These are phyloP conservation scores for Indri indri DNA, from an alignment of 2,113 vertebrate species.

Conservation along the genomic window DNA sequence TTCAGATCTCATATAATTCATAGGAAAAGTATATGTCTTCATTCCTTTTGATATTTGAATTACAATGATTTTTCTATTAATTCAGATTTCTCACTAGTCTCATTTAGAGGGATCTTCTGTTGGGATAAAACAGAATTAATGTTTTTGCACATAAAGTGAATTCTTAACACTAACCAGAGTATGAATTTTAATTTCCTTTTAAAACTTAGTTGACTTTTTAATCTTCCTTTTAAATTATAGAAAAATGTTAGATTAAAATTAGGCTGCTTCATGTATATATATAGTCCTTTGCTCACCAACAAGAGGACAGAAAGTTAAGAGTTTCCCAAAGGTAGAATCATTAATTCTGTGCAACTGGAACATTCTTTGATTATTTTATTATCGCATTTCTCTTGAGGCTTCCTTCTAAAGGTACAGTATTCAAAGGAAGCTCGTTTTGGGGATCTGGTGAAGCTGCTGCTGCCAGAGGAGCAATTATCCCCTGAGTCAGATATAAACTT, in stretches of 20 bases:
- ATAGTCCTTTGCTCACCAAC: not conserved
- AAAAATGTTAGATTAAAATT: not conserved
- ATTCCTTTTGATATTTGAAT: not conserved
- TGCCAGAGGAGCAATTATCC: not conserved
- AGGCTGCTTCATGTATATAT: not conserved
- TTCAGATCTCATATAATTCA: not conserved
- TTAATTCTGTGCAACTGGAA: not conserved
- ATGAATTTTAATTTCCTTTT: not conserved
- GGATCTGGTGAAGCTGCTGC: not conserved
- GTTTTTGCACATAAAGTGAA: not conserved
- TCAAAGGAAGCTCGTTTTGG: not conserved
- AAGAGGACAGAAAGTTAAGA: not conserved
- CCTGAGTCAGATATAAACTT: not conserved
- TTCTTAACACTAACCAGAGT: not conserved
- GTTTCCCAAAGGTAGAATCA: not conserved
- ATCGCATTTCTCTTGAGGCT: not conserved
- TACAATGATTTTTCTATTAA: not conserved
- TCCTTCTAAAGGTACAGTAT: not conserved
- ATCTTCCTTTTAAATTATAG: slow-evolving; percentile 6
- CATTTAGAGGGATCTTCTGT: not conserved
- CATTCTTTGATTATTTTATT: not conserved
- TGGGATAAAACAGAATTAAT: slow-evolving; percentile 39
- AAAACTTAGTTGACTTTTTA: not conserved
- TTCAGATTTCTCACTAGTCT: not conserved
- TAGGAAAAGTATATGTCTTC: not conserved